phyloP scores from a whole-genome alignment of 2,797 vertebrate genomes.

The Leptodactylus fallax region DNA sequence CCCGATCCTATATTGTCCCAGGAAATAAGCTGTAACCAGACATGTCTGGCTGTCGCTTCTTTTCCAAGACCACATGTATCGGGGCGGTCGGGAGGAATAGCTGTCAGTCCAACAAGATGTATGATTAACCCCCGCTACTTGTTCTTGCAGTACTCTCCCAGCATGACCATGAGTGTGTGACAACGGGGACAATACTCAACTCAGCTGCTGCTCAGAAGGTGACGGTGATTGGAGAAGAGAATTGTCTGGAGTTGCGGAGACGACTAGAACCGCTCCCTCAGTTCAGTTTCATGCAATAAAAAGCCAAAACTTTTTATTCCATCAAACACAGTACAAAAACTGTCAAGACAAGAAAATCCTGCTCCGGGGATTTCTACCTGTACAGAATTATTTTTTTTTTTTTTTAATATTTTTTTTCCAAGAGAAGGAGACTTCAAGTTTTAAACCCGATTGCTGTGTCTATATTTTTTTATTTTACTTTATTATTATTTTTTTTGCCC shows the following conservation, averaged over 20 bases:
- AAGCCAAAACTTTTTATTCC: constrained; percentile 90
- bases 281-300: constrained; percentile 92
- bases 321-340: constrained; percentile 85
- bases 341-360: constrained; percentile 87
- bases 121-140: constrained; percentile 16
- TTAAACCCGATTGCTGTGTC: constrained; percentile 79
- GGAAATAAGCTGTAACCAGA: too few species aligned
- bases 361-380: constrained; percentile 84
- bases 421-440: constrained; percentile 80
- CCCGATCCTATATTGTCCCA: too few species aligned
- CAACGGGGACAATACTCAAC: constrained; percentile 77
- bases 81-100: too few species aligned
- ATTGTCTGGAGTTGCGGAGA: constrained; percentile 85
- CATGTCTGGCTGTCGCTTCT: too few species aligned
- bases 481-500: constrained; percentile 9
- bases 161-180: constrained; percentile 99
- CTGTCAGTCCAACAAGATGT: too few species aligned
- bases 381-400: constrained; percentile 84
- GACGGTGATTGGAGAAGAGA: constrained; percentile 83
- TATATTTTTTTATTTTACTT: constrained; percentile 65
- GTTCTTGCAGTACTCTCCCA: constrained; percentile 92
- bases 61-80: too few species aligned
- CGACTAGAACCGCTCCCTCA: constrained; percentile 78
- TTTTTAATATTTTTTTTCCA: constrained; percentile 76
- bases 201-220: constrained; percentile 88